Evolutionary conservation across 2,113 vertebrate genomes (phyloP), one percentile per base, ranked within the genome.

Genomic region (Psettodes erumei): DNA sequence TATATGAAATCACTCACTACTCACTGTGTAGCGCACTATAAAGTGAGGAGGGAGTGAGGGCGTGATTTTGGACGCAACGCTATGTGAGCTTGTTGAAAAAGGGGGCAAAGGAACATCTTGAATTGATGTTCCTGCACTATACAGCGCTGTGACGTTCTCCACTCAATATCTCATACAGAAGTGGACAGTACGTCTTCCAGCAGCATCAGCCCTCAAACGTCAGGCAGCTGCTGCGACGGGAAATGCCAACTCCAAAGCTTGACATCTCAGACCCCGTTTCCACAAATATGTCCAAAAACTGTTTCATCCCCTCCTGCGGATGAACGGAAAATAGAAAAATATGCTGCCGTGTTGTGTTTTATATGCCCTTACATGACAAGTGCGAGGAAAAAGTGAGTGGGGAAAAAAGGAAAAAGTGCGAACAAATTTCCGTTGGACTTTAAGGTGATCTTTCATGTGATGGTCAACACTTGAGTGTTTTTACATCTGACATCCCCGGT

Each of bases 401-500:
- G n/a, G n/a, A n/a, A 15, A 16, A 40, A 32, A 19, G 10, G 30
- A 25, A 15, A 32, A 56, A 32, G 5, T 38, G 18, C 28, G 28
- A n/a, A 54, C 6, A 55, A 27, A 48, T 45, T 47, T 30, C 35
- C 2, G 0, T 48, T 23, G 3, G 3, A 37, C n/a, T 59, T n/a
- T 27, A 6, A 28, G 15, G 0, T 5, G 8, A 9, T 33, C 65
- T 53, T 3, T 1, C 21, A 42, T 50, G 35, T 21, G 10, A 30
- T 27, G 2, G 16, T 30, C 33, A 76, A 66, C 48, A 56, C 13
- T 54, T 43, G 0, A 28, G 18, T 38, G 51, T 13, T 54, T 65
- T 81, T 59, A 67, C 13, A 40, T 71, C 27, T 69, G 53, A 75
- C 62, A 77, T 19, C n/a, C 25, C 40, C 15, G 68, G 62, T 86